Base-by-base conservation (phyloP, 2,888 invertebrate species). In the Drosophila anomelani region DNA sequence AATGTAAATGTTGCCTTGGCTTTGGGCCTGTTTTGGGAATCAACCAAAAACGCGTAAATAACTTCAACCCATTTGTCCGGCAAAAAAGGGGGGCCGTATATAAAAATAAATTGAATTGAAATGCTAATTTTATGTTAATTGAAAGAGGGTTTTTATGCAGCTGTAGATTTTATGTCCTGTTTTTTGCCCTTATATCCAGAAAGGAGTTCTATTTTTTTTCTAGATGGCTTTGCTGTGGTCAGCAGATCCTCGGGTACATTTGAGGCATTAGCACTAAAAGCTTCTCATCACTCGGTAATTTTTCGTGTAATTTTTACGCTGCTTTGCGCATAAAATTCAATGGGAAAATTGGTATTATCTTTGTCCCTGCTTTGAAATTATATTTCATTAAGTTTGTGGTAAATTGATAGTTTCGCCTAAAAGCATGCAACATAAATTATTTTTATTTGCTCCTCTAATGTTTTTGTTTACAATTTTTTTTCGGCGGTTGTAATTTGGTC, bases 71-170 rank as follows among this genome's bases (percentile, higher is more conserved):
- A 85, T 85, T 88, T 87, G 87, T 73, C 66, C 47, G 26, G 10
- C 38, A 4, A 13, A 41, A 43, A 43, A 20, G n/a, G n/a, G 17
- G 15, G 46, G 47, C 15, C 10, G 79, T 84, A 83, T 85, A 85
- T 85, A 88, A 86, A 86, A 86, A 89, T 88, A 89, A 91, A 90
- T 90, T 90, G 90, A 90, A 91, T 90, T 85, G 88, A 88, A 90
- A 90, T 90, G 90, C 90, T 90, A 90, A 90, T 90, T 89, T 91
- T 88, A 91, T 90, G 90, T 90, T 91, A 90, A 90, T 91, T 85
- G 90, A 90, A 90, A 88, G 86, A 84, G 89, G 81, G 79, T 83
- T 89, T 61, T 86, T 83, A 87, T 85, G 85, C 85, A 88, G 81
- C 80, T 75, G 75, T 71, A 75, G 85, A 85, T 87, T 87, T 86